These are phyloP conservation scores for Antitype chi DNA, from an alignment of 2,888 invertebrate genomes.

Conservation along the genomic window DNA sequence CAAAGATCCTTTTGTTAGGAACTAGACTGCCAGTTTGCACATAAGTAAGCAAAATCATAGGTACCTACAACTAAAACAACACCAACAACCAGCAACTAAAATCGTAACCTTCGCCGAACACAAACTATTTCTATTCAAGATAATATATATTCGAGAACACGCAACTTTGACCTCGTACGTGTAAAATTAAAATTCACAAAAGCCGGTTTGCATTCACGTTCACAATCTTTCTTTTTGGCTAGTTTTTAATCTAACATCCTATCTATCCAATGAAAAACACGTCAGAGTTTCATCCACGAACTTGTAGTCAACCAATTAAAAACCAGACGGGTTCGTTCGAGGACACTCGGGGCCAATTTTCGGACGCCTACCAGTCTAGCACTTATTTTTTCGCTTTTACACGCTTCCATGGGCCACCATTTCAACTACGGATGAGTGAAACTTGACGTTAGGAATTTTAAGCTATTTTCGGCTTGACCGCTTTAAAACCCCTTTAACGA, in stretches of 20 bases:
- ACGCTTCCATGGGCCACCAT: slow-evolving; percentile 67
- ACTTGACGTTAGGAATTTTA: slow-evolving; percentile 77
- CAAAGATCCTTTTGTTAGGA: neutral
- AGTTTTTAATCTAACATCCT: slow-evolving; percentile 60
- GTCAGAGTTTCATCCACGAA: slow-evolving; percentile 55
- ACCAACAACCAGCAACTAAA: slow-evolving; percentile 19
- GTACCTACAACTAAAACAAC: neutral
- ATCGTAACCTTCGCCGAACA: slow-evolving; percentile 15
- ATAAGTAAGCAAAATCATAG: neutral
- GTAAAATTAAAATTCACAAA: slow-evolving; percentile 66
- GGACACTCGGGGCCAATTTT: slow-evolving; percentile 74
- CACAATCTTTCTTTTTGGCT: slow-evolving; percentile 36
- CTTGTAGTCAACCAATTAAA: slow-evolving; percentile 75
- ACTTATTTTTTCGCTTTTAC: slow-evolving; percentile 75
- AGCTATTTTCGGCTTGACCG: slow-evolving; percentile 80
- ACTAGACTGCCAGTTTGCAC: neutral
- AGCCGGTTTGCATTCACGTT: slow-evolving; percentile 44
- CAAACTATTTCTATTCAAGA: slow-evolving; percentile 30
- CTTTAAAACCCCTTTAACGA: slow-evolving; percentile 72
- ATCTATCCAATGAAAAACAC: slow-evolving; percentile 40
- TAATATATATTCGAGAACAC: slow-evolving; percentile 30
- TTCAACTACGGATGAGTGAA: slow-evolving; percentile 78
- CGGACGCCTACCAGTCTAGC: slow-evolving; percentile 72
- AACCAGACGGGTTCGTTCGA: slow-evolving; percentile 58
- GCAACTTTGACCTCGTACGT: slow-evolving; percentile 20